phyloP scores from a whole-genome alignment of 2,888 invertebrate genomes.

The Drosophila siamana region DNA sequence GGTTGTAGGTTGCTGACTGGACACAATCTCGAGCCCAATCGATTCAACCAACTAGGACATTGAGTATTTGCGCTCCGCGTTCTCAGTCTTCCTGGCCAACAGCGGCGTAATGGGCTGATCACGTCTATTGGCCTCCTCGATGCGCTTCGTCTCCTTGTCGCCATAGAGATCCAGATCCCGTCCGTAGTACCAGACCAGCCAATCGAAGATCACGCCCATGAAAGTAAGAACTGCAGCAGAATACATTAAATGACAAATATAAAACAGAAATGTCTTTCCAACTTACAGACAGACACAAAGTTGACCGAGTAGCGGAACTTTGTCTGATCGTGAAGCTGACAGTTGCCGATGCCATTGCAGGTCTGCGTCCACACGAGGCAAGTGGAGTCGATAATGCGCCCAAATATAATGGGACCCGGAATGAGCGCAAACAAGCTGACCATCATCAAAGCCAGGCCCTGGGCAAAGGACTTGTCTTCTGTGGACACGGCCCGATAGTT shows the following conservation, averaged over 20 bases:
- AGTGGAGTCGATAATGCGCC: constrained; percentile 88
- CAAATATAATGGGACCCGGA: constrained; percentile 89
- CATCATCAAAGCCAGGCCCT: constrained; percentile 88
- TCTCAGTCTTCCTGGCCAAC: constrained; percentile 61
- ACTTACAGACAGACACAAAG: constrained; percentile 86
- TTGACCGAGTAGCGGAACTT: constrained; percentile 87
- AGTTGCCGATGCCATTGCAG: constrained; percentile 88
- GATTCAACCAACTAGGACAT: neutral
- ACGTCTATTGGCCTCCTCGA: constrained; percentile 61
- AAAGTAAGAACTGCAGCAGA: constrained; percentile 86
- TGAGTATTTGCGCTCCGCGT: constrained; percentile 28
- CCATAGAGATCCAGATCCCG: constrained; percentile 88
- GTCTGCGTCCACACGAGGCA: constrained; percentile 89
- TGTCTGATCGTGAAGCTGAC: constrained; percentile 89
- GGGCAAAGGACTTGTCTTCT: constrained; percentile 88
- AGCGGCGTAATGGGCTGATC: constrained; percentile 81
- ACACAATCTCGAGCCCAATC: constrained; percentile 3
- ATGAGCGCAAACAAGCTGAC: constrained; percentile 88
- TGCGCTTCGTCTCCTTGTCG: constrained; percentile 78
- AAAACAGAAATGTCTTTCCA: neutral
- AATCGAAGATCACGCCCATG: constrained; percentile 88
- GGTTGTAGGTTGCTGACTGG: neutral
- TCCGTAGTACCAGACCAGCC: constrained; percentile 87
- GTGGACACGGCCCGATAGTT: constrained; percentile 88
- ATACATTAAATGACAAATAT: neutral